Evolutionary conservation across 2,113 vertebrate species (phyloP).

Genomic region (Callopanchax toddi): DNA sequence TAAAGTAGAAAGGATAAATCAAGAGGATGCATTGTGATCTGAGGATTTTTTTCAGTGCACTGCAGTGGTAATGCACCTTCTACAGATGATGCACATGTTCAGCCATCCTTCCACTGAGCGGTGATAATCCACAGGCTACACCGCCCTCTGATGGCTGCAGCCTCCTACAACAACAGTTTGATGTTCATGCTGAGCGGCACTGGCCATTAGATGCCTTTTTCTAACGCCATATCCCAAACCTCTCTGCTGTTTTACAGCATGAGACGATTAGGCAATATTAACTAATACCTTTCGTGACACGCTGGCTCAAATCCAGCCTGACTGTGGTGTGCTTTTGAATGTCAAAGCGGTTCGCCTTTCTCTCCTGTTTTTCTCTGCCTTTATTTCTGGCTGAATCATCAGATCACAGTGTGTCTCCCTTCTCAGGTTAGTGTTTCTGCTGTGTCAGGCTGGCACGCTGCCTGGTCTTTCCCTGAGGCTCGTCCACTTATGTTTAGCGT

Average conservation of each 20-base stretch:
- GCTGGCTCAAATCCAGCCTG: slow-evolving; percentile 52
- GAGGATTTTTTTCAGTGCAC: slow-evolving; percentile 52
- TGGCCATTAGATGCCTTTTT: slow-evolving; percentile 37
- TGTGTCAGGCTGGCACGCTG: slow-evolving; percentile 75
- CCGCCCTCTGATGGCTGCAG: slow-evolving; percentile 66
- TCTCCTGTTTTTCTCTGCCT: slow-evolving; percentile 32
- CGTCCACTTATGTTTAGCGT: slow-evolving; percentile 66
- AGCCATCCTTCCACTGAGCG: slow-evolving; percentile 45
- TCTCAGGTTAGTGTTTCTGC: slow-evolving; percentile 79
- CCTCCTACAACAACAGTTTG: slow-evolving; percentile 36
- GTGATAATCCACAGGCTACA: slow-evolving; percentile 40
- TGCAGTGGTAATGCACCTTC: slow-evolving; percentile 65
- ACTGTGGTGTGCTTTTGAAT: slow-evolving; percentile 69
- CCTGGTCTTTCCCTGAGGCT: slow-evolving; percentile 72
- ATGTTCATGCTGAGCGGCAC: slow-evolving; percentile 1
- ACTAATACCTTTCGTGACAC: slow-evolving; percentile 57
- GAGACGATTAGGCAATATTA: slow-evolving; percentile 56
- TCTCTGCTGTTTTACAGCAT: slow-evolving; percentile 55
- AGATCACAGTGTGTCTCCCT: slow-evolving; percentile 75
- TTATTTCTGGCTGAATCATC: slow-evolving; percentile 77
- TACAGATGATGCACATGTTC: slow-evolving; percentile 45
- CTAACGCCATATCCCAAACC: slow-evolving; percentile 54
- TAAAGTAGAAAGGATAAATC: background rate
- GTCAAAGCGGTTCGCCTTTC: slow-evolving; percentile 54
- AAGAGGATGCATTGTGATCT: slow-evolving; percentile 49